These are phyloP conservation scores for Coptodon bakossiorum DNA, from an alignment of 2,113 vertebrate genomes.

Conservation along the genomic window DNA sequence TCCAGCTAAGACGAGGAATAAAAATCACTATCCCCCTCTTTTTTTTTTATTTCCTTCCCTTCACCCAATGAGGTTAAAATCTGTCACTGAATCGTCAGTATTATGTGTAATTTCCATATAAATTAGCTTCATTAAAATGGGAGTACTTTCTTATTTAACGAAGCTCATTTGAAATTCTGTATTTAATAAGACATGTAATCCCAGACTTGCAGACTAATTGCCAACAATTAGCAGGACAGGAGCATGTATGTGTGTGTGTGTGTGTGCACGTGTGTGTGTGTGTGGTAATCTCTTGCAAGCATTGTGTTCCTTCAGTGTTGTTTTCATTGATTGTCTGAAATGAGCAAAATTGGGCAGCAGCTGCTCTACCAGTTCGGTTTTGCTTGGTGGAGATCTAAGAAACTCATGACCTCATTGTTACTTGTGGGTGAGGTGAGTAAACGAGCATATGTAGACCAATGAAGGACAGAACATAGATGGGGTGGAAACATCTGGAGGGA, in stretches of 20 bases:
- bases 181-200: slow-evolving; percentile 81
- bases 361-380: slow-evolving; percentile 42
- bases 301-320: slow-evolving; percentile 35
- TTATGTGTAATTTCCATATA: slow-evolving; percentile 79
- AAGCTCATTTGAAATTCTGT: slow-evolving; percentile 78
- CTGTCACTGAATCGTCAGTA: slow-evolving; percentile 63
- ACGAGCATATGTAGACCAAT: slow-evolving; percentile 26
- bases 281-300: slow-evolving; percentile 29
- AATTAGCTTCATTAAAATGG: slow-evolving; percentile 78
- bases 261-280: not conserved
- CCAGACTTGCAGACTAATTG: slow-evolving; percentile 73
- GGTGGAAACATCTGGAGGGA: slow-evolving; percentile 33
- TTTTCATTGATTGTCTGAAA: slow-evolving; percentile 53
- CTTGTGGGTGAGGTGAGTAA: slow-evolving; percentile 15
- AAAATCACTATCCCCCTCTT: not conserved
- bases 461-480: not conserved
- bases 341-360: slow-evolving; percentile 56
- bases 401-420: not conserved
- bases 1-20: not conserved
- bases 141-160: slow-evolving; percentile 76
- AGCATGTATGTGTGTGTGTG: not conserved
- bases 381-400: slow-evolving; percentile 12
- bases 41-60: slow-evolving; percentile 29
- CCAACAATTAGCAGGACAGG: slow-evolving; percentile 68
- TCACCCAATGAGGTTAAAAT: slow-evolving; percentile 68